Evolutionary conservation across 2,888 invertebrate species (phyloP), one percentile per base, ranked within the genome.

Genomic region (Agrochola lychnidis): DNA sequence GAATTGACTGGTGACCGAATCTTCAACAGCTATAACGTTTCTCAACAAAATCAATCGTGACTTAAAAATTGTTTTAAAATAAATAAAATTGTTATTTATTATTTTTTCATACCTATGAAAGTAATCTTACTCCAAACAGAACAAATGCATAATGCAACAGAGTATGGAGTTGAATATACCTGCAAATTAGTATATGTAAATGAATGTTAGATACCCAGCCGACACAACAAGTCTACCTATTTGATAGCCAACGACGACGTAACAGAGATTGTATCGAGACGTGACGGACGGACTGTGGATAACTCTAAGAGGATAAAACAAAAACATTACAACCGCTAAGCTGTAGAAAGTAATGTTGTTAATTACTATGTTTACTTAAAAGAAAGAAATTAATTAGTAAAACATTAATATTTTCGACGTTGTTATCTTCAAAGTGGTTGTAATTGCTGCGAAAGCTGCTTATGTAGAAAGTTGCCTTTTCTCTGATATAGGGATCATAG

Each of bases 221-320:
- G 86, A 59, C 84, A 84, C 71, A 78, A 79, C 77, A 72, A 76
- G 73, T 73, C 81, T 57, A 56, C n/a, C 56, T 66, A 84, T 84
- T 83, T 82, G 81, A 75, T 90, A 88, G 87, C 79, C 84, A 84
- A 85, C 84, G 69, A 76, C 69, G 77, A 76, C 69, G 77, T 80
- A 82, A 76, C 70, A 63, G 40, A 85, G 86, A 87, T 87, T 59
- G 67, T 83, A 80, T 87, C 86, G 63, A 77, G 66, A 57, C n/a
- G 9, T 86, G 66, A 84, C 75, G 84, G 82, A 80, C 63, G 45
- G 61, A 45, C 25, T 70, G 30, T 19, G 22, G 56, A 69, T 81
- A 59, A 36, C 19, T 57, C 19, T 48, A 66, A 25, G 67, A 61
- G 69, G 53, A 45, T 30, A 25, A 25, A 61, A 74, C 25, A 80